Conservation (phyloP, 2,888 invertebrate species). For the Abrostola triplasia region DNA sequence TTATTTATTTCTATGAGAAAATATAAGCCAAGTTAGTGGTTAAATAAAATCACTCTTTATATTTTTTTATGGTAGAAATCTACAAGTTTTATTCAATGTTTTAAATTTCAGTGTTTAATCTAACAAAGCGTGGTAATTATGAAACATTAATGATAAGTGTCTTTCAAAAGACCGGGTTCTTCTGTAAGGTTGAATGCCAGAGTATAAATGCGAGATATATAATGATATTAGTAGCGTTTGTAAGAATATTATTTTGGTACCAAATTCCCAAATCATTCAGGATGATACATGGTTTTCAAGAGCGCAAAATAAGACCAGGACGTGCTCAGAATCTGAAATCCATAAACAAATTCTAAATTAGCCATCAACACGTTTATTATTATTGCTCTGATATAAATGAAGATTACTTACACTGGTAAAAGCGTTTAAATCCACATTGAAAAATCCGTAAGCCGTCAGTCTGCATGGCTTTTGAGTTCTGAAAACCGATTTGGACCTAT, state of each 20-base stretch:
- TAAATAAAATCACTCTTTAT: too few species aligned
- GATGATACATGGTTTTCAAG: slow-evolving; percentile 35
- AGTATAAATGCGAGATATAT: too few species aligned
- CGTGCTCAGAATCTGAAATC: slow-evolving; percentile 43
- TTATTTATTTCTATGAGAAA: too few species aligned
- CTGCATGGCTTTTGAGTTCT: slow-evolving; percentile 38
- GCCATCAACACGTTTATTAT: background rate
- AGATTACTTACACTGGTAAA: slow-evolving; percentile 34
- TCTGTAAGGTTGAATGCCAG: too few species aligned
- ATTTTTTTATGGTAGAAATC: too few species aligned
- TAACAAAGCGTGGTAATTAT: background rate
- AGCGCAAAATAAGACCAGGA: slow-evolving; percentile 54
- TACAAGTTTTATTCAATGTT: too few species aligned
- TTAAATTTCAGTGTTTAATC: too few species aligned
- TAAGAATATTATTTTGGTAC: too few species aligned
- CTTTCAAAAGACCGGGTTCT: too few species aligned
- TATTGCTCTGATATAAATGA: background rate
- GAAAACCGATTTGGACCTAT: slow-evolving; percentile 9
- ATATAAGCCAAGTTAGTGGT: too few species aligned
- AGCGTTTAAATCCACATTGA: slow-evolving; percentile 25
- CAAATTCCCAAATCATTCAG: slow-evolving; percentile 11
- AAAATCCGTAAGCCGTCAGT: slow-evolving; percentile 38
- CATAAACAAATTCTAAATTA: background rate
- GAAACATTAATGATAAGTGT: too few species aligned
- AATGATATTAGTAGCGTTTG: too few species aligned